Evolutionary conservation across 2,113 vertebrate genomes (phyloP).

Genomic region (Indri indri): DNA sequence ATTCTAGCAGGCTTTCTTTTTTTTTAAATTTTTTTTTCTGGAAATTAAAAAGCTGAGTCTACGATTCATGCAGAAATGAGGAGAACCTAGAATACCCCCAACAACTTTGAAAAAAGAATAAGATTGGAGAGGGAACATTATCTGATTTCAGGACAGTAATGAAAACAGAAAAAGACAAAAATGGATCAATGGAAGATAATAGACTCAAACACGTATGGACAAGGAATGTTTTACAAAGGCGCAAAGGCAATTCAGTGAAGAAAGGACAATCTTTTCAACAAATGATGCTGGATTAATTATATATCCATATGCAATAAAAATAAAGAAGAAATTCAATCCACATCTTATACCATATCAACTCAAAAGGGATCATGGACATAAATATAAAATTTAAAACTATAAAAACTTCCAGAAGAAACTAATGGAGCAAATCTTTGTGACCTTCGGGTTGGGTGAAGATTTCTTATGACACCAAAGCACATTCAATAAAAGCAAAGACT

Average conservation of each 20-base stretch:
- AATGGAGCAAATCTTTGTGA: neutral
- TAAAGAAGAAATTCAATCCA: neutral
- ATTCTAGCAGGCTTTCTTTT: neutral
- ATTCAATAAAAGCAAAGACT: neutral
- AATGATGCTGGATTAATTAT: neutral
- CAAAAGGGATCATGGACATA: neutral
- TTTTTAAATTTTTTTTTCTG: no score
- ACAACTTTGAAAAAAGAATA: neutral
- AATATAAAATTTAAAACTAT: neutral
- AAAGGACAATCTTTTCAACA: neutral
- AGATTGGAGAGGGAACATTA: neutral
- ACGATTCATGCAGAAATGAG: neutral
- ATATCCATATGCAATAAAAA: neutral
- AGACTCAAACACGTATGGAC: neutral
- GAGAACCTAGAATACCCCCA: neutral
- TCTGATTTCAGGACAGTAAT: neutral
- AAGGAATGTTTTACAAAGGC: neutral
- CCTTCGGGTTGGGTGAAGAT: neutral
- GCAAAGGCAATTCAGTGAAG: neutral
- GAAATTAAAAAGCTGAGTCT: neutral
- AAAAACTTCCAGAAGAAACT: neutral
- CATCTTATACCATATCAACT: neutral
- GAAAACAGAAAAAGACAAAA: neutral
- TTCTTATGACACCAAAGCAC: neutral
- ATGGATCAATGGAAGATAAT: neutral